phyloP scores from a whole-genome alignment of 2,113 vertebrate species.

The Anseranas semipalmata region DNA sequence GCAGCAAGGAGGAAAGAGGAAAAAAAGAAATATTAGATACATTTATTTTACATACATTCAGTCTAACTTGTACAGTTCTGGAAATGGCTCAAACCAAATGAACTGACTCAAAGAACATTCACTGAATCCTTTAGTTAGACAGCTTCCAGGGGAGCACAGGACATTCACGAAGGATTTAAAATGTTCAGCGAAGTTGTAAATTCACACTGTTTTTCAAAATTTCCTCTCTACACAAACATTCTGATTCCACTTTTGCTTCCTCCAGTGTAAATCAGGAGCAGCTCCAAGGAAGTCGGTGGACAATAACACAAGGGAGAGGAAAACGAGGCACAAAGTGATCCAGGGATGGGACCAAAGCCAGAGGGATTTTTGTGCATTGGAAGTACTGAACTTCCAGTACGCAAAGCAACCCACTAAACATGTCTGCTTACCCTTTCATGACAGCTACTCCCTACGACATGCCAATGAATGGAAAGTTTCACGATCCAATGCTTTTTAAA shows the following conservation, averaged over 20 bases:
- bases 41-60: slow-evolving; percentile 45
- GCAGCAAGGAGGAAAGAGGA: slow-evolving; percentile 57
- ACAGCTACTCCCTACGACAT: slow-evolving; percentile 34
- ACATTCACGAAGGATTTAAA: background rate
- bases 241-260: background rate
- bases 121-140: background rate
- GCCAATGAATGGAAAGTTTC: slow-evolving; percentile 59
- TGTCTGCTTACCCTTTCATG: background rate
- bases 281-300: background rate
- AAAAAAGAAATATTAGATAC: slow-evolving; percentile 59
- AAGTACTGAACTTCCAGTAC: slow-evolving; percentile 13
- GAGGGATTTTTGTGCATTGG: background rate
- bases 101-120: slow-evolving; percentile 13
- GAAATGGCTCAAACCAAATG: slow-evolving; percentile 45
- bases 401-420: slow-evolving; percentile 27
- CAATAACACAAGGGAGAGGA: background rate
- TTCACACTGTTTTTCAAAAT: background rate
- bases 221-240: slow-evolving; percentile 11
- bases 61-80: background rate
- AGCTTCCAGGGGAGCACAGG: background rate
- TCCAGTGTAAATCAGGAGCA: background rate
- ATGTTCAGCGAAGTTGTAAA: background rate
- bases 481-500: slow-evolving; percentile 48
- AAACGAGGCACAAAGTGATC: slow-evolving; percentile 13
- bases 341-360: slow-evolving; percentile 46